Evolutionary conservation across 2,113 vertebrate genomes (phyloP).

Genomic region (Trinectes maculatus): DNA sequence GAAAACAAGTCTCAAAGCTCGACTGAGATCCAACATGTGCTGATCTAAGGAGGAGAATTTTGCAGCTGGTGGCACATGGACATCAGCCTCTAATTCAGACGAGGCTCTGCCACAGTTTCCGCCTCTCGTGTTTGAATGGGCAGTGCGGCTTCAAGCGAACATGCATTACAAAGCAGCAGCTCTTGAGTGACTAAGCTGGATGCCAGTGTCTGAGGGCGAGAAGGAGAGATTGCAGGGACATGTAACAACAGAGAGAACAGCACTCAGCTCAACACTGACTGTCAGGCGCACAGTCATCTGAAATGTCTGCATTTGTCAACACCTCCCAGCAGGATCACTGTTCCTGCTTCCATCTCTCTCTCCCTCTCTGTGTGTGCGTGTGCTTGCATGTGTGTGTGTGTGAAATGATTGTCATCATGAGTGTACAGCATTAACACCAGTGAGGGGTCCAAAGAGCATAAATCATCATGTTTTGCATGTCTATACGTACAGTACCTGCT

Average conservation of each 20-base stretch:
- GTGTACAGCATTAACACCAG: slow-evolving; percentile 1
- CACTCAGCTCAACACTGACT: slow-evolving; percentile 50
- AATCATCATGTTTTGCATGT: slow-evolving; percentile 8
- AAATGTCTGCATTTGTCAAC: slow-evolving; percentile 73
- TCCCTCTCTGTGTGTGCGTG: slow-evolving; percentile 21
- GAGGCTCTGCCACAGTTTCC: too few species aligned
- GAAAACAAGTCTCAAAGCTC: slow-evolving; percentile 2
- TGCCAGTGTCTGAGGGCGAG: slow-evolving; percentile 71
- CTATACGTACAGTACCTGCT: too few species aligned
- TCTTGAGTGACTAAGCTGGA: slow-evolving; percentile 74
- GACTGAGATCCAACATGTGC: too few species aligned
- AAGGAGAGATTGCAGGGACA: slow-evolving; percentile 46
- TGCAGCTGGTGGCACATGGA: too few species aligned
- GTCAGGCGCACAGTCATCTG: slow-evolving; percentile 63
- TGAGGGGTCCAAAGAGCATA: slow-evolving; percentile 19
- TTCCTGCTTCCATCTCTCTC: too few species aligned
- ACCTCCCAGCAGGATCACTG: slow-evolving; percentile 59
- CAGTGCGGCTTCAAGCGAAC: slow-evolving; percentile 37
- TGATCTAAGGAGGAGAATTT: too few species aligned
- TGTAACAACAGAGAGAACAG: slow-evolving; percentile 67
- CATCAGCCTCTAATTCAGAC: too few species aligned
- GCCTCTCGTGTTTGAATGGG: slow-evolving; percentile 44
- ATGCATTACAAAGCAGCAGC: slow-evolving; percentile 63
- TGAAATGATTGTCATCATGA: slow-evolving; percentile 40
- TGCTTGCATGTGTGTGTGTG: slow-evolving; percentile 8